Evolutionary conservation across 1,140 invertebrate genomes (phyloP), one percentile per base, ranked within the genome.

Genomic region (Polypedilum vanderplanki): DNA sequence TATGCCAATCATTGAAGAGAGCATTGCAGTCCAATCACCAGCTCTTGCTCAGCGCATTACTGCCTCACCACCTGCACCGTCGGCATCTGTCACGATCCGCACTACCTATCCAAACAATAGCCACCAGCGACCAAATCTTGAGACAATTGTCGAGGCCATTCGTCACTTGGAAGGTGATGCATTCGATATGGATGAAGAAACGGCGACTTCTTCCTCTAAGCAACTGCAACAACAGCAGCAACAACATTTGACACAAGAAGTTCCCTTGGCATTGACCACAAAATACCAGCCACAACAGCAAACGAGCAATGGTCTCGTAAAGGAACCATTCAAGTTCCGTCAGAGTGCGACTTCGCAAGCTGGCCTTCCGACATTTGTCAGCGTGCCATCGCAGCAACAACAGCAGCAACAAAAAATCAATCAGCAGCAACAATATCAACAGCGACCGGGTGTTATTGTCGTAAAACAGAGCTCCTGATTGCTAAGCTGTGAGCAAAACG

Each of bases 61-160:
- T 15, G n/a, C 75, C 67, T 18, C 17, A 7, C 20, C 75, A 15
- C 20, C 40, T 46, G 24, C 17, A 7, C 20, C 75, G 15, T 24
- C 40, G 41, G 24, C 33, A n/a, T 15, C 20, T 22, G 46, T 15
- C 15, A n/a, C 40, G 2, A 46, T 46, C 7, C 64, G 64, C 40
- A 22, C 17, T 40, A 73, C 67, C 15, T 67, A 41, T 24, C 67
- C 65, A 17, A 41, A 75, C 57, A 80, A 40, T 79, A 80, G 76
- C 78, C 77, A 33, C 41, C 22, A 73, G 88, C 88, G 95, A 57
- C 93, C 97, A 80, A 98, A 98, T 82, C 85, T 99, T 76, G 95
- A 98, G 81, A 98, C 97, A 1, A 98, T 99, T 76, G 95, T 98
- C 8, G 96, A 99, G 81, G 97, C 97, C 24, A 98, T 98, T 78